Base-by-base conservation (phyloP, 2,888 invertebrate genomes). In the Synergus laeviventris region DNA sequence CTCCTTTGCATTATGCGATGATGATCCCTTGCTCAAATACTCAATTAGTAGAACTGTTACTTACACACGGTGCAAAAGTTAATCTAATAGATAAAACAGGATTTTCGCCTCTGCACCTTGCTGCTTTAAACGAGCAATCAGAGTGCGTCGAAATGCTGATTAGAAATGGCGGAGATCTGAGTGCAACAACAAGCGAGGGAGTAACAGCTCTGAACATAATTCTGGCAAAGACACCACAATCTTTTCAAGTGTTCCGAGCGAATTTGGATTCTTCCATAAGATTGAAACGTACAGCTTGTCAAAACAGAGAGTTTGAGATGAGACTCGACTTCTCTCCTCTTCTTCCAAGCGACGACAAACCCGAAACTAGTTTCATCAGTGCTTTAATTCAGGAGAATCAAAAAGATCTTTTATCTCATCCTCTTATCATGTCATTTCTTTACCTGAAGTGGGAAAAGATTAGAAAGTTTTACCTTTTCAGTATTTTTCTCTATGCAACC, bases 401-500 rank as follows among this genome's bases (percentile, higher is more conserved):
- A 24, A 92, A 92, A 70, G 91, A 91, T 62, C 80, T 91, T 2
- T 85, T 92, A 11, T 90, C 91, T 1, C 92, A 92, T 83, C 92
- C 92, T 0, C 83, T 92, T 3, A 91, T 92, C 5, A 91, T 91
- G 87, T 91, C 92, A 0, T 92, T 92, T 60, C 85, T 92, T 1
- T 90, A 91, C 73, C 84, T 92, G 1, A 92, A 92, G 78, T 92
- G 92, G 92, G 89, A 91, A 77, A 91, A 91, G 73, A 91, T 92
- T 18, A 84, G 91, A 1, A 92, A 91, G 70, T 91, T 91, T 79
- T 92, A 92, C 81, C 76, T 91, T 0, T 82, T 87, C 61, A 86
- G 89, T 56, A 89, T 91, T 38, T 81, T 90, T 0, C 81, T 90
- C 0, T 91, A 90, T 76, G 86, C 88, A 0, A 82, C 91, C 76